These are phyloP conservation scores for Congeria kusceri DNA, from an alignment of 2,888 invertebrate genomes.

Conservation along the genomic window DNA sequence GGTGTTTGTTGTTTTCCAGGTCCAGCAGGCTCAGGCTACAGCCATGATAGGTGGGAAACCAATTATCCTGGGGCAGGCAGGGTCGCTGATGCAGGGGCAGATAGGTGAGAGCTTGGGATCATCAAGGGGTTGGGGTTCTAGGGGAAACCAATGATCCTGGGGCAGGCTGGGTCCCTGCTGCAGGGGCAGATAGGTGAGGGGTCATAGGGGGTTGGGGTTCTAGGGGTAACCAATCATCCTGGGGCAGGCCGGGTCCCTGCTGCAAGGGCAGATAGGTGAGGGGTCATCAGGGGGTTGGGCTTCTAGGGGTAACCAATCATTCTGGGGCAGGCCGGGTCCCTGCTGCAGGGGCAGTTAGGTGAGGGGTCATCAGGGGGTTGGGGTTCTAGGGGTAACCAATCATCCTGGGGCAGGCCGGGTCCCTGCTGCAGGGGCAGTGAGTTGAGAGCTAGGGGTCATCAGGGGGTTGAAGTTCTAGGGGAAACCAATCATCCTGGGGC, in stretches of 20 bases:
- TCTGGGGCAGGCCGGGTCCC: not conserved
- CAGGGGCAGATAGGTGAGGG: too few relatives aligned
- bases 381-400: conserved; percentile 81
- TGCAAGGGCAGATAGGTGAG: conserved; percentile 78
- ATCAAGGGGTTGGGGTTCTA: conserved; percentile 5
- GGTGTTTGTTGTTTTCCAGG: conserved; percentile 27
- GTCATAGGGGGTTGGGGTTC: too few relatives aligned
- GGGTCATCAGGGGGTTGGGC: too few relatives aligned
- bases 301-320: too few relatives aligned
- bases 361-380: not conserved
- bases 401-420: conserved; percentile 74
- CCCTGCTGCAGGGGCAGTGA: conserved; percentile 77
- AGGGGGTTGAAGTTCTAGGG: too few relatives aligned
- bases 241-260: conserved; percentile 74
- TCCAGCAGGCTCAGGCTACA: conserved; percentile 69
- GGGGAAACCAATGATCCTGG: not conserved
- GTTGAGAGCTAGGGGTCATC: conserved; percentile 61
- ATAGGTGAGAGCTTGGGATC: conserved; percentile 63
- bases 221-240: conserved; percentile 80
- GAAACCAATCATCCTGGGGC: not conserved
- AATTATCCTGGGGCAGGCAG: conserved; percentile 76
- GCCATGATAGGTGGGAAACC: conserved; percentile 80
- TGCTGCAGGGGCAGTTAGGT: not conserved
- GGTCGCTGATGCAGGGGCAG: conserved; percentile 77
- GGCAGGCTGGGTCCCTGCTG: too few relatives aligned